phyloP scores from a whole-genome alignment of 2,113 vertebrate genomes.

The Himantopus leucocephalus region DNA sequence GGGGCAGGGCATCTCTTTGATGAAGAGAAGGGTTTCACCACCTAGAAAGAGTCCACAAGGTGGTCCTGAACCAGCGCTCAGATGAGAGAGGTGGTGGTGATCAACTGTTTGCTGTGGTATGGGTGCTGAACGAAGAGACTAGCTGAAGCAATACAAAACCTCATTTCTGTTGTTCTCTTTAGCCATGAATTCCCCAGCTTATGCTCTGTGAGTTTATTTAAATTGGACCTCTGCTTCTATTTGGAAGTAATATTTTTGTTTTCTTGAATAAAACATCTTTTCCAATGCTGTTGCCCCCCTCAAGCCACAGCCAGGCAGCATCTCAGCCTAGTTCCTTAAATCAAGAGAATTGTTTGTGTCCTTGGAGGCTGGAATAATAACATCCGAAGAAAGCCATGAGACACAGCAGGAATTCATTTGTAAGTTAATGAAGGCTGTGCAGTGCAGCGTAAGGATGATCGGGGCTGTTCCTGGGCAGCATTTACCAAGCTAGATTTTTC shows the following conservation, averaged over 20 bases:
- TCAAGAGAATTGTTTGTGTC: slow-evolving; percentile 5
- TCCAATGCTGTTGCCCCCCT: not conserved
- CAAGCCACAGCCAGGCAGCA: not conserved
- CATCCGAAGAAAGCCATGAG: not conserved
- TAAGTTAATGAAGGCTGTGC: slow-evolving; percentile 29
- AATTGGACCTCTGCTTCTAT: not conserved
- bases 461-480: not conserved
- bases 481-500: not conserved
- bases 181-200: not conserved
- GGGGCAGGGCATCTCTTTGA: not conserved
- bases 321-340: slow-evolving; percentile 3
- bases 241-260: slow-evolving; percentile 36
- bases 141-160: not conserved
- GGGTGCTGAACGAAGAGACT: not conserved
- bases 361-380: slow-evolving; percentile 5
- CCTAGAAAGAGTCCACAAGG: not conserved
- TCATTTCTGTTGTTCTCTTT: not conserved
- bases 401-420: not conserved
- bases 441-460: not conserved
- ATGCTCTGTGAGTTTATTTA: not conserved
- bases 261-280: slow-evolving; percentile 38
- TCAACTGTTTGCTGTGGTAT: not conserved
- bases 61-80: not conserved
- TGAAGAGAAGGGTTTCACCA: not conserved
- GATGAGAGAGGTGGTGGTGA: not conserved